Evolutionary conservation across 92 coral and sea anemone genomes (phyloP).

Genomic region (Actinernus sp.): DNA sequence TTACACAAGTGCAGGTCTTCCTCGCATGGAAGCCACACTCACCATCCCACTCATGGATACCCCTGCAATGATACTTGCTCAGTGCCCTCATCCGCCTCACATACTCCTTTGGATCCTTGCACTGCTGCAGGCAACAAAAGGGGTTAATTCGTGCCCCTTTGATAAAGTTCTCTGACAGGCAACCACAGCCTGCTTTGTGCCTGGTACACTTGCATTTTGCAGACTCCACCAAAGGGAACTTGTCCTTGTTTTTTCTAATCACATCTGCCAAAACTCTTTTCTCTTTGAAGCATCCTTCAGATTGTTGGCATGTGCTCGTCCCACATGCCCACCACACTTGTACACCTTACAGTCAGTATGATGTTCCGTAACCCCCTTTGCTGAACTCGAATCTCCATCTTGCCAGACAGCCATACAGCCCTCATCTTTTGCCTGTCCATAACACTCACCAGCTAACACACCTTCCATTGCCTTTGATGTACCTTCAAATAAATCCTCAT

Average conservation of each 20-base stretch:
- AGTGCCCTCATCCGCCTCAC: no score
- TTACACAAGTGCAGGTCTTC: constrained; percentile 28
- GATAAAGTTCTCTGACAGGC: constrained; percentile 31
- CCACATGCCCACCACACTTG: no score
- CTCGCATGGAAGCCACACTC: constrained; percentile 32
- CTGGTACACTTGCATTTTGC: constrained; percentile 35
- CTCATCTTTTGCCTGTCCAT: constrained; percentile 23
- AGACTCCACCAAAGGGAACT: no score
- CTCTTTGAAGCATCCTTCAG: no score
- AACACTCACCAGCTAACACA: constrained; percentile 25
- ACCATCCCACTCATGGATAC: constrained; percentile 59
- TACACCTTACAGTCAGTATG: background rate
- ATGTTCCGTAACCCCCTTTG: constrained; percentile 5
- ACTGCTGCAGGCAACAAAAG: no score
- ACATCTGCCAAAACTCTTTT: constrained; percentile 26
- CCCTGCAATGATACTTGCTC: constrained; percentile 71
- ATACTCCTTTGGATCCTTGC: constrained; percentile 9
- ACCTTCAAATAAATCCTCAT: no score
- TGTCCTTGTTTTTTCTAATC: constrained; percentile 6
- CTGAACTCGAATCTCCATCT: no score
- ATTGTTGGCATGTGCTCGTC: no score
- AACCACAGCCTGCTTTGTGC: constrained; percentile 46
- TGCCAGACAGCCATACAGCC: constrained; percentile 23
- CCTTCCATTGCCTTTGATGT: constrained; percentile 57
- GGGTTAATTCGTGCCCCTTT: constrained; percentile 48